Evolutionary conservation across 2,113 vertebrate species (phyloP), one percentile per base, ranked within the genome.

Genomic region (Clarias batrachus): DNA sequence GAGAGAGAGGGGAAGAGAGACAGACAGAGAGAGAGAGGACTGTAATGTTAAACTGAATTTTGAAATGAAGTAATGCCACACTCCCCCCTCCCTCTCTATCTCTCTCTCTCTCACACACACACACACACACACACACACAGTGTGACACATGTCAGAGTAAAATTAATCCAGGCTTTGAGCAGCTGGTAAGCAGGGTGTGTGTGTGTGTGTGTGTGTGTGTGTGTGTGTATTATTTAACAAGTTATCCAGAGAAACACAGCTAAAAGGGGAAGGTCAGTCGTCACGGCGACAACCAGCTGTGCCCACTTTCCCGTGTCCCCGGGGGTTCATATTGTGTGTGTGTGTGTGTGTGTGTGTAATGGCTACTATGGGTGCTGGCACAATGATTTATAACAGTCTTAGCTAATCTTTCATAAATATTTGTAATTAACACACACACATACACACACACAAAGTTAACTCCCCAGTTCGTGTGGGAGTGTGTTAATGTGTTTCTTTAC

Each of bases 251-350:
- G 65, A 73, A 81, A 48, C 66, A 52, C 68, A 66, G 33, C 30
- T 82, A 85, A 85, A 87, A 62, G 85, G 73, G 57, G 78, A n/a
- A 82, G 76, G 76, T 78, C 76, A 84, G 82, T 73, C 56, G 4
- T 33, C 82, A 87, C 21, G 25, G 60, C 30, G 76, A 81, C 41
- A 27, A 59, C 87, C 87, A 88, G 87, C 87, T 88, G 87, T 85
- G 77, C 83, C 87, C 65, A 81, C 57, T 81, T 70, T 62, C 41
- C 63, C 33, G 54, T 80, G 71, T 84, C n/a, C 76, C 77, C 21
- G 21, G 16, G 74, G 82, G 56, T 25, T 33, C 48, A 21, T 16
- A n/a, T 25, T 57, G 60, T 73, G 83, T n/a, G 83, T 84, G 56
- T 33, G 48, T 70, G 25, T 62, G 1, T 79, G 71, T 68, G 73